Evolutionary conservation across 2,113 vertebrate species (phyloP).

Genomic region (Xyrauchen texanus): DNA sequence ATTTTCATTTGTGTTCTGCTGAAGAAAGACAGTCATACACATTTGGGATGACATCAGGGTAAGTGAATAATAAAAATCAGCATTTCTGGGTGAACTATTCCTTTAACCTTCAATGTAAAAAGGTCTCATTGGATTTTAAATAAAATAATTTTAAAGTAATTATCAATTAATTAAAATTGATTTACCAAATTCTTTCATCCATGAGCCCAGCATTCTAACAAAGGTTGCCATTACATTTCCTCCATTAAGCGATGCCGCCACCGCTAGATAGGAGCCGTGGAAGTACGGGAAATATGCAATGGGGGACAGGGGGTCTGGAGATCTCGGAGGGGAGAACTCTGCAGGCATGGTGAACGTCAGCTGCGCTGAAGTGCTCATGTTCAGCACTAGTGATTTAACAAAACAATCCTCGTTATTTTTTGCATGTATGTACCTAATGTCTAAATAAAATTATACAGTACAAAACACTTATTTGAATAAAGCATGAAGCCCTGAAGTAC

Average conservation of each 20-base stretch:
- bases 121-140: background rate
- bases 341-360: slow-evolving; percentile 82
- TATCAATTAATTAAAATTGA: background rate
- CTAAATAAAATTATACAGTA: background rate
- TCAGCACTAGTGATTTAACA: slow-evolving; percentile 78
- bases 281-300: slow-evolving; percentile 90
- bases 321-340: slow-evolving; percentile 79
- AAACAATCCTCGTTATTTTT: background rate
- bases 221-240: slow-evolving; percentile 88
- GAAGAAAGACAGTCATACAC: no score
- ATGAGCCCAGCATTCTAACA: slow-evolving; percentile 82
- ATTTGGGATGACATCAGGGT: no score
- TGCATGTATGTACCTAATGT: background rate
- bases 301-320: slow-evolving; percentile 74
- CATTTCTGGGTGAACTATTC: no score
- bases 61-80: no score
- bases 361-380: slow-evolving; percentile 93
- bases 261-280: slow-evolving; percentile 79
- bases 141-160: background rate
- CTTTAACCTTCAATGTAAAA: background rate
- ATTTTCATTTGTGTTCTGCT: no score
- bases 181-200: slow-evolving; percentile 89
- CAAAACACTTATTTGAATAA: background rate
- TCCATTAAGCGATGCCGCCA: slow-evolving; percentile 92
- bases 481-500: no score